Conservation (phyloP, 1,140 invertebrate genomes). For the Dendrolimus kikuchii region DNA sequence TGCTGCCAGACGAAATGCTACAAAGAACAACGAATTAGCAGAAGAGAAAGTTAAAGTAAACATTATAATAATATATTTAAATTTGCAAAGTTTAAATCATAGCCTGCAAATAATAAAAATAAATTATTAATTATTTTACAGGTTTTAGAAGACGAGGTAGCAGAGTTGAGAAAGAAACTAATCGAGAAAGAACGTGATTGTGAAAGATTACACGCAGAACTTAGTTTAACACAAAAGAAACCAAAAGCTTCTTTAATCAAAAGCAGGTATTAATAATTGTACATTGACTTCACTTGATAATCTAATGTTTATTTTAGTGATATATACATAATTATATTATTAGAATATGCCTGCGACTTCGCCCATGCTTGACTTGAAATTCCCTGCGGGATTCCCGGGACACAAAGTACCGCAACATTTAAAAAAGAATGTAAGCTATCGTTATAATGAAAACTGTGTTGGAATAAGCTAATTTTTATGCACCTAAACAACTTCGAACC, state of each 20-base stretch:
- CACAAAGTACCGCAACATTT: too few species aligned
- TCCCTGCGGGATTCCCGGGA: too few species aligned
- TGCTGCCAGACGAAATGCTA: conserved; percentile 39
- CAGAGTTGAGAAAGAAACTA: conserved; percentile 81
- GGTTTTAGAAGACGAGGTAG: conserved; percentile 79
- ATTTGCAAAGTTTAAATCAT: conserved; percentile 1
- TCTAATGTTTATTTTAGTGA: neutral
- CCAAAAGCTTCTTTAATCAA: conserved; percentile 74
- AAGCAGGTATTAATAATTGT: conserved; percentile 73
- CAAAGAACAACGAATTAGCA: conserved; percentile 65
- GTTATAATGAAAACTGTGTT: too few species aligned
- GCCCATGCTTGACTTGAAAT: too few species aligned
- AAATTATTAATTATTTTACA: conserved; percentile 15
- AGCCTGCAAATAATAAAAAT: neutral
- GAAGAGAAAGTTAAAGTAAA: conserved; percentile 80
- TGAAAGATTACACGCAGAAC: conserved; percentile 81
- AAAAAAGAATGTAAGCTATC: too few species aligned
- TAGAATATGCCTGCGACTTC: too few species aligned
- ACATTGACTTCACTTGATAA: neutral
- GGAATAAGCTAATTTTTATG: too few species aligned
- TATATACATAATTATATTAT: neutral
- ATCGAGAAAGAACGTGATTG: conserved; percentile 89
- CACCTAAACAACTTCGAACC: too few species aligned
- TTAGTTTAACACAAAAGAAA: conserved; percentile 76
- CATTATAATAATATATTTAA: conserved; percentile 7